Base-by-base conservation (phyloP, 2,797 vertebrate genomes). In the Neomorphus geoffroyi region DNA sequence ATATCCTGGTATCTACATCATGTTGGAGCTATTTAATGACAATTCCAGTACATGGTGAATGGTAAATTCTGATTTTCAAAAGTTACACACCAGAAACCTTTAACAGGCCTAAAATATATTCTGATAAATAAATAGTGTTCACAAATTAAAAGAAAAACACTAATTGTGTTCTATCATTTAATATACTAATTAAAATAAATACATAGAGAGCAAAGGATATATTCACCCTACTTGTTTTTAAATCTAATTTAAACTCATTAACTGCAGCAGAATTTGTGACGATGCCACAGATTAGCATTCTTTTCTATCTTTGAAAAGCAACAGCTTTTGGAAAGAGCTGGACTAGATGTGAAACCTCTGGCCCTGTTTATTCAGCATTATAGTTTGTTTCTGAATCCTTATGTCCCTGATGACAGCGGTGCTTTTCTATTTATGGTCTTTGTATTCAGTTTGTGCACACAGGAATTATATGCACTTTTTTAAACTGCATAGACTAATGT, bases 281-380 rank as follows among this genome's bases (percentile, higher is more conserved):
- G 66, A 81, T 60, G 54, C 80, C 66, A 93, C 87, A 96, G 93
- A 96, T 95, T 93, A 97, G 89, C 91, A 80, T 95, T 94, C 94
- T 92, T 93, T 96, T 96, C 93, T 96, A 16, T 93, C 89, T 95
- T 93, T 96, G 69, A 94, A 96, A 94, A 96, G 91, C 95, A 92
- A 73, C 43, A 90, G 96, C 94, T 91, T 96, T 96, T 95, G 80
- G 94, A 96, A 96, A 97, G 95, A 96, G 90, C 91, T 92, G 70
- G 96, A 92, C 93, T 92, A 83, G 45, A 95, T 93, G 92, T 93
- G 94, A 97, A 96, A 94, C 82, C 94, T 93, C 95, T 94, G 85
- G 77, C 92, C 85, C 87, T 95, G 94, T 94, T 94, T 92, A 93
- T 86, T 97, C 95, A 97, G 96, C 93, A 90, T 91, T 96, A 91